Base-by-base conservation (phyloP, 2,888 invertebrate species). In the Apodemia zela region DNA sequence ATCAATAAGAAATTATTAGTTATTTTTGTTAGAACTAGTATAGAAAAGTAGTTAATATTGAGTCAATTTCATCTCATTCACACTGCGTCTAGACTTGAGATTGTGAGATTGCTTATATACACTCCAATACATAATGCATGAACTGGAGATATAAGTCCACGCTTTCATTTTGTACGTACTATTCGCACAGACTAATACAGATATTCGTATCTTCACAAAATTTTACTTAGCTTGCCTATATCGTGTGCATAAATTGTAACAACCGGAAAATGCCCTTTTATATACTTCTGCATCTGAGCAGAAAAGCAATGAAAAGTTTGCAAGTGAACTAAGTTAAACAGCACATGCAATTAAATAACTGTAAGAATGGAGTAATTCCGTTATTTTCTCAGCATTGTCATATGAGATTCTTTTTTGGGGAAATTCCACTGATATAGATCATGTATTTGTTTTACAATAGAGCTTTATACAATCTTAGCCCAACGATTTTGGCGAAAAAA, bases 91-190 rank as follows among this genome's bases (percentile, higher is more conserved):
- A 83, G 86, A 85, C 86, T 81, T 75, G 77, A 78, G 84, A 83
- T 81, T 76, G 80, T 74, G 73, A 76, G 77, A 85, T 87, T 83
- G 81, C 80, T 84, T 42, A 42, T 42, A 49, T 42, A 42, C 42
- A 15, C 49, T 71, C 75, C 69, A 75, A 85, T 88, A 82, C 86
- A 89, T 89, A 84, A 86, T 78, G 86, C 85, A 89, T 88, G 84
- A 88, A 81, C 77, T 80, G 78, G 42, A 42, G 42, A 80, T 87
- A 85, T 84, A 80, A 82, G 80, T 81, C 76, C 76, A 42, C 42
- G 42, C 42, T 81, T 81, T 80, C 78, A 80, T 84, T 82, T 81
- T 81, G 6, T 42, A 42, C 42, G 79, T 77, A 75, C 76, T 42
- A 42, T 42, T n/a, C 15, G 42, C 42, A 42, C 15, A 42, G 42